Evolutionary conservation across 2,797 vertebrate genomes (phyloP).

Genomic region (Neostethus bicornis): DNA sequence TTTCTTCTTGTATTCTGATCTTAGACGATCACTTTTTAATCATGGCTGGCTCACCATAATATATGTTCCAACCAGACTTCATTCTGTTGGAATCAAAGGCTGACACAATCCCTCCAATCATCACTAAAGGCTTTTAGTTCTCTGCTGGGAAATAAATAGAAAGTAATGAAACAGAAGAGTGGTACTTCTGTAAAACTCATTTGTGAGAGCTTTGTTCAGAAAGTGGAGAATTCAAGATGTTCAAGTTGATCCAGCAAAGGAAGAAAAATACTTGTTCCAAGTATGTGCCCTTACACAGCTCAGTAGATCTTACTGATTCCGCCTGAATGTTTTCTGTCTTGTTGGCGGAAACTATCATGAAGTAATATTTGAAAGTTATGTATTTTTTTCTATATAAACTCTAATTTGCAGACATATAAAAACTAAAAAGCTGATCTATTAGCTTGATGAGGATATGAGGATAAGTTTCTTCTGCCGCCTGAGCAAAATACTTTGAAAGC

Average conservation of each 20-base stretch:
- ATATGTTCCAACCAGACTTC: not conserved
- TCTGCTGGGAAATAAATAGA: not conserved
- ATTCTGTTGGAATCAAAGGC: not conserved
- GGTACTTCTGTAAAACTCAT: slow-evolving; percentile 10
- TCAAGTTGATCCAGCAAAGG: slow-evolving; percentile 12
- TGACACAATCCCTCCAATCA: not conserved
- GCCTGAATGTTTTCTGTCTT: slow-evolving; percentile 21
- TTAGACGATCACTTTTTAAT: no score
- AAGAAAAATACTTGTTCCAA: slow-evolving; percentile 25
- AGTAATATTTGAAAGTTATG: no score
- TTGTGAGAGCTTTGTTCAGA: slow-evolving; percentile 13
- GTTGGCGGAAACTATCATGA: slow-evolving; percentile 10
- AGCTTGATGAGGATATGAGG: slow-evolving; percentile 3
- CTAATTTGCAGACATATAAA: no score
- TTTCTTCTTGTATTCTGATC: no score
- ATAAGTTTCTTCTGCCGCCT: no score
- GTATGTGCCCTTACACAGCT: slow-evolving; percentile 30
- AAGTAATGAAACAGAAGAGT: not conserved
- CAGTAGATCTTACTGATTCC: slow-evolving; percentile 32
- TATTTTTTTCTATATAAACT: no score
- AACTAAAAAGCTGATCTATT: slow-evolving; percentile 21
- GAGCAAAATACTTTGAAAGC: no score
- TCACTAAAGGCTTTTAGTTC: not conserved
- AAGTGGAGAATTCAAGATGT: slow-evolving; percentile 17
- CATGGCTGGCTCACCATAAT: no score